Evolutionary conservation across 2,888 invertebrate species (phyloP), one percentile per base, ranked within the genome.

Genomic region (Prostheceraeus crozeri): DNA sequence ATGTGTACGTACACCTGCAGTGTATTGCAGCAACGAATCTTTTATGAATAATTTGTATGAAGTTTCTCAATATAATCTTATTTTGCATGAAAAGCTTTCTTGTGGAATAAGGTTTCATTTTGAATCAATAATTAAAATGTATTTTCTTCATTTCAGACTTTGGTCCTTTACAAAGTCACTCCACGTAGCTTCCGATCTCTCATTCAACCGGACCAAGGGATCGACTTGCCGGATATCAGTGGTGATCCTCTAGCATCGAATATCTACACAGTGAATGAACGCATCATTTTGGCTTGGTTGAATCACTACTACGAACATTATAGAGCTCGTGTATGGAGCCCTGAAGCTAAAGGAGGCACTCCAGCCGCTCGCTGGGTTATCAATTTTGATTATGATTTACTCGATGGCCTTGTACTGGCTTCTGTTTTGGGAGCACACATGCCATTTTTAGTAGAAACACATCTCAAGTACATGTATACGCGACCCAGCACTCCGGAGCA

Each of bases 311-410:
- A 74, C 65, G 75, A 75, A 62, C 69, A 71, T 51, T 72, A 72
- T 66, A 66, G 75, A 35, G 63, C 66, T 33, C 57, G 64, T 27
- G 67, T 75, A 35, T 76, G 76, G 76, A 52, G 64, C 45, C 65
- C 68, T 55, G 68, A 70, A 61, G 60, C 64, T 3, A 51, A 60
- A 72, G 72, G 71, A 63, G 71, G 70, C 4, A 64, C 72, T 3
- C 74, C 76, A 19, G 67, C 74, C n/a, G 65, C 74, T 4, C 66
- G 75, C 23, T 76, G 76, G 76, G 70, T 76, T 46, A 75, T 76
- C 36, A 76, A 76, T 68, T 76, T 73, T 68, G 76, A 76, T 65
- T 70, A 71, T 68, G 76, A 76, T 64, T 67, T 76, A n/a, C 65
- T 75, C 45, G 76, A 76, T 67, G 74, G 76, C 6, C 63, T 76